A percentile compares a stretch with the other conserved stretches of the same genome.
phyloP scores from a whole-genome alignment of 1,140 invertebrate genomes.

The Apocrypta bakeri region DNA sequence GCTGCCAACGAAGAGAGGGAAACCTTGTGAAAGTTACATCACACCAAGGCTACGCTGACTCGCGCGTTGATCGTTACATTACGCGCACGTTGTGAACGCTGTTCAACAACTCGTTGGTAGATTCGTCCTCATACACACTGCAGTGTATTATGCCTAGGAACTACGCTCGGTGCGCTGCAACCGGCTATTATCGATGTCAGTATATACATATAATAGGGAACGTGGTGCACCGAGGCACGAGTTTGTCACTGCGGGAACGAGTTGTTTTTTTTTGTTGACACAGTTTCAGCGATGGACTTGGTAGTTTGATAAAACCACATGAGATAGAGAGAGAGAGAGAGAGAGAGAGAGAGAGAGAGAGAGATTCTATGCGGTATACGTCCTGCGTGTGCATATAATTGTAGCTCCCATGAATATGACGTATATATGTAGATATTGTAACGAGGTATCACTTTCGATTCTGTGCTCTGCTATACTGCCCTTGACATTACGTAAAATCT shows the following conservation, averaged over 20 bases:
- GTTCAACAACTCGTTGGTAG: neutral
- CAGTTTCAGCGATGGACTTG: neutral
- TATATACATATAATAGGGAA: no score
- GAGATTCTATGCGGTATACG: neutral
- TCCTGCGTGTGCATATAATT: neutral
- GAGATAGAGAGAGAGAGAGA: no score
- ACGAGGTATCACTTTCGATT: constrained; percentile 45
- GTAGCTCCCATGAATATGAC: constrained; percentile 21
- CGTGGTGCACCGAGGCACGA: neutral
- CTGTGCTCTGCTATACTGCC: constrained; percentile 4
- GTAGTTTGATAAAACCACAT: no score
- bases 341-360: no score
- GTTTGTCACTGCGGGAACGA: neutral
- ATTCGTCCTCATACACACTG: constrained; percentile 41
- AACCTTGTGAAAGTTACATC: constrained; percentile 69
- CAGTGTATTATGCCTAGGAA: constrained; percentile 46
- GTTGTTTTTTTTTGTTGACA: neutral
- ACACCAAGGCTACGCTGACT: constrained; percentile 61
- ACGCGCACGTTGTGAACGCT: neutral
- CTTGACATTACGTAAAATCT: constrained; percentile 53
- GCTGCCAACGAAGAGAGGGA: constrained; percentile 51
- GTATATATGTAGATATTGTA: no score
- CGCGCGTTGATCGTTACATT: constrained; percentile 57
- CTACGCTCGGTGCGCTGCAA: constrained; percentile 35
- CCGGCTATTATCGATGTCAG: constrained; percentile 7